Evolutionary conservation across 2,888 invertebrate species (phyloP), one percentile per base, ranked within the genome.

Genomic region (Dryocosmus kuriphilus): DNA sequence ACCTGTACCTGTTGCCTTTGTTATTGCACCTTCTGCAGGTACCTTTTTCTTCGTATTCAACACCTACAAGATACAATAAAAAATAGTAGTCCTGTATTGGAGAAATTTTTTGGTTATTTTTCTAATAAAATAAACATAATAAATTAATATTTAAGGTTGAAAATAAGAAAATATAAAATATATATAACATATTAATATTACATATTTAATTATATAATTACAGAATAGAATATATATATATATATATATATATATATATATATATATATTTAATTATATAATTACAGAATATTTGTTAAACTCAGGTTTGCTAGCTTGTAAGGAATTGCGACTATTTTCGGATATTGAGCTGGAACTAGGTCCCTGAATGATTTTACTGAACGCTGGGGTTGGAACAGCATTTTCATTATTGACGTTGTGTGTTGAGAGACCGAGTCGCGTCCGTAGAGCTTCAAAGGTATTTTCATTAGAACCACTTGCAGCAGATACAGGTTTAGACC

Each of bases 361-460:
- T 38, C 88, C 88, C 75, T 89, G 89, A 71, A 89, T 87, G 32
- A 90, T 86, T 82, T 90, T 90, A 75, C n/a, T n/a, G 74, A 89
- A 89, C 4, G 89, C 87, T 1, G 89, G 88, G n/a, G 85, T 84
- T 1, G 84, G 78, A 14, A 79, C 46, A 1, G 74, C 74, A 30
- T 27, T 85, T 46, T 87, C 92, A 80, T 90, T 92, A 81, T 95
- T 95, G 0, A 93, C 92, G 57, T 94, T 94, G 78, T 96, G 93
- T 4, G 94, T 93, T 0, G 97, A 97, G 77, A 97, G 92, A 35
- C 97, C 97, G 74, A 98, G 92, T 79, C 96, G 94, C 1, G 97
- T 96, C 0, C 98, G 97, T 32, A 97, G 93, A 82, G 95, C 95
- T 93, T 95, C 95, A 77, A 95, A 91, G 19, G 94, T 93, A 88